Conservation (phyloP, 2,797 vertebrate genomes). For the Sorex maritimensis region DNA sequence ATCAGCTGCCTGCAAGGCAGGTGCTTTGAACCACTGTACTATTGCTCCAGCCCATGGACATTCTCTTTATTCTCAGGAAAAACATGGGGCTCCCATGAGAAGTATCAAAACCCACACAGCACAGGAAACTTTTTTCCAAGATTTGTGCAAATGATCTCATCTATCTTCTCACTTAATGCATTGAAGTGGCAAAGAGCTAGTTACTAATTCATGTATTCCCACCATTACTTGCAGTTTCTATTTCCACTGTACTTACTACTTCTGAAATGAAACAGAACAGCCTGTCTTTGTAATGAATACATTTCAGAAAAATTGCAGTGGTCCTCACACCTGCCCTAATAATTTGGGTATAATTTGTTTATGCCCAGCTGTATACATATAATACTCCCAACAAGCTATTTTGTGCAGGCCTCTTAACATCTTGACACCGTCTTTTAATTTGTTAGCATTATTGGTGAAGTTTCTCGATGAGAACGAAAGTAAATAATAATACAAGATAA, state of each 20-base stretch:
- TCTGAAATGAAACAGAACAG: conserved; percentile 35
- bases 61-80: conserved; percentile 42
- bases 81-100: background rate
- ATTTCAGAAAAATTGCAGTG: background rate
- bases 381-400: background rate
- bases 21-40: background rate
- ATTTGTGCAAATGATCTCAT: background rate
- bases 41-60: background rate
- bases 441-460: background rate
- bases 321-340: background rate
- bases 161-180: background rate
- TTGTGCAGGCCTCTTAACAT: background rate
- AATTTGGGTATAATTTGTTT: background rate
- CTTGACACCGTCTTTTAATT: background rate
- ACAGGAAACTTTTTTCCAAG: background rate
- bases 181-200: background rate
- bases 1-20: too few relatives aligned
- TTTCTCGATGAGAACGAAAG: background rate
- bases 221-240: background rate
- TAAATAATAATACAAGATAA: background rate
- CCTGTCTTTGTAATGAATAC: background rate
- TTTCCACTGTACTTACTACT: background rate
- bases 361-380: background rate
- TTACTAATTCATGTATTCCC: background rate
- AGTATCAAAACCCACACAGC: background rate